These are phyloP conservation scores for Coendou prehensilis DNA, from an alignment of 2,797 vertebrate genomes.

Conservation along the genomic window DNA sequence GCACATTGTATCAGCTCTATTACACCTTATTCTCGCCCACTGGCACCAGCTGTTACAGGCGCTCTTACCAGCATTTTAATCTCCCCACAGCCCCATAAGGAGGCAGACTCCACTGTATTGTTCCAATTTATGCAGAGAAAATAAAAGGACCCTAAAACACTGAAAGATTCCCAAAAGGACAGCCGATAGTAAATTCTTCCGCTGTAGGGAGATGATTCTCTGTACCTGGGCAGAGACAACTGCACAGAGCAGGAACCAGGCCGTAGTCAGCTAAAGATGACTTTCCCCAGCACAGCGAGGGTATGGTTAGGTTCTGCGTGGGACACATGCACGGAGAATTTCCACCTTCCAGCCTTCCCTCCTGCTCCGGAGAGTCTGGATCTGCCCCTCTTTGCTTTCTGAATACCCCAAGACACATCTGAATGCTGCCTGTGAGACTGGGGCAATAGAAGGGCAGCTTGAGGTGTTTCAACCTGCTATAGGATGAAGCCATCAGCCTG, in stretches of 20 bases:
- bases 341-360: no score
- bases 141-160: not conserved
- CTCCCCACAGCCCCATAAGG: not conserved
- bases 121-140: not conserved
- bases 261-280: not conserved
- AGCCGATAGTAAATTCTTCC: not conserved
- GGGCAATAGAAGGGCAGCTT: not conserved
- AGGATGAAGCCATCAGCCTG: rapidly evolving
- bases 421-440: rapidly evolving
- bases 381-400: not conserved
- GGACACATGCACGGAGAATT: not conserved
- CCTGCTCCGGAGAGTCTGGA: not conserved
- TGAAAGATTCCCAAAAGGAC: not conserved
- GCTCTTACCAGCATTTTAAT: not conserved
- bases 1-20: rapidly evolving
- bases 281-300: not conserved
- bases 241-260: not conserved
- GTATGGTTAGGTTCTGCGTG: rapidly evolving
- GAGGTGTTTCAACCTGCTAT: rapidly evolving
- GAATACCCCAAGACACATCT: not conserved
- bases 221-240: rapidly evolving
- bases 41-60: not conserved
- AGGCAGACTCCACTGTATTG: not conserved
- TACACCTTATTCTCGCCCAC: rapidly evolving
- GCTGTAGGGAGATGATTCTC: no score